Percentiles rank a stretch among this genome's conserved stretches.
These are phyloP conservation scores for Drosophila pseudotalamancana DNA, from an alignment of 2,888 invertebrate genomes.

Conservation along the genomic window DNA sequence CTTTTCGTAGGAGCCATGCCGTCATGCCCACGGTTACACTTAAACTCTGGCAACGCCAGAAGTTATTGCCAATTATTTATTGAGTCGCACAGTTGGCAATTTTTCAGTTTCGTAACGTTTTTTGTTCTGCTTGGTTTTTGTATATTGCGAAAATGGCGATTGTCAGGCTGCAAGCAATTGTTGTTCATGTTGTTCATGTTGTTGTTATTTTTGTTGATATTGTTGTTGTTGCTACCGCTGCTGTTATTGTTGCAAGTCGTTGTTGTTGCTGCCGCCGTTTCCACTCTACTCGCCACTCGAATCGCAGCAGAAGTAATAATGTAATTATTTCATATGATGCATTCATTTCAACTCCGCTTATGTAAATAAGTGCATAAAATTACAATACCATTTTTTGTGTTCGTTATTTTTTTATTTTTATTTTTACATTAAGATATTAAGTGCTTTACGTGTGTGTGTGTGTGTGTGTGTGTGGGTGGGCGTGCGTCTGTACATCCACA, in stretches of 20 bases:
- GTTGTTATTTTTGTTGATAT: background rate
- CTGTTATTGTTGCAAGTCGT: background rate
- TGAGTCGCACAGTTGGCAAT: constrained; percentile 40
- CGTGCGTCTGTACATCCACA: constrained; percentile 1
- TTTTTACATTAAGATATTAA: constrained; percentile 62
- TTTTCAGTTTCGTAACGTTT: background rate
- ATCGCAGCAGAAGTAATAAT: constrained; percentile 59
- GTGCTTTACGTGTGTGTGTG: constrained; percentile 4
- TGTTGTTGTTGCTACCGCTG: constrained; percentile 5
- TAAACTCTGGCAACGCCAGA: background rate
- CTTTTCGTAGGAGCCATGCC: background rate
- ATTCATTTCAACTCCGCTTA: constrained; percentile 68
- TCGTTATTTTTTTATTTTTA: background rate
- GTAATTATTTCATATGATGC: constrained; percentile 70
- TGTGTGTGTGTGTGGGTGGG: background rate
- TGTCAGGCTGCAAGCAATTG: background rate
- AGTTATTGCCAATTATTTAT: constrained; percentile 67
- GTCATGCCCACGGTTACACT: background rate
- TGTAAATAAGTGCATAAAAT: constrained; percentile 74
- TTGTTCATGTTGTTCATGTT: background rate
- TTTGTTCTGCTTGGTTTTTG: constrained; percentile 34
- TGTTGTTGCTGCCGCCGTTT: constrained; percentile 8
- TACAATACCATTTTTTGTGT: constrained; percentile 52
- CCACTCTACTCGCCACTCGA: constrained; percentile 1
- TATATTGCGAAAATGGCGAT: background rate